Base-by-base conservation (phyloP, 2,797 vertebrate genomes). In the Rhinophrynus dorsalis region DNA sequence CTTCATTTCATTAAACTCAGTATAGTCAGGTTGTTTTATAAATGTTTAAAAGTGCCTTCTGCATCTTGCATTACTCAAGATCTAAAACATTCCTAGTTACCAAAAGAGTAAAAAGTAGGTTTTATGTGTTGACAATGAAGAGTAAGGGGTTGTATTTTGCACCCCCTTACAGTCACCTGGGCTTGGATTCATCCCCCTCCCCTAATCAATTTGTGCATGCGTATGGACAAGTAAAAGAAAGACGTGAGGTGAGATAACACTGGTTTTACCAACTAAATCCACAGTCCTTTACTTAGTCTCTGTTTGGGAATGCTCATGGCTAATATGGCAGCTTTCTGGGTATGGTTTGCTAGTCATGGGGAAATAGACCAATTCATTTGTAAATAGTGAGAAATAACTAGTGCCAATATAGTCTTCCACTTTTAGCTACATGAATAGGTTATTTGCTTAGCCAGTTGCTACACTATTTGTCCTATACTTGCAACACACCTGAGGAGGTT, bases 251-350 rank as follows among this genome's bases (percentile, higher is more conserved):
- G 70, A 73, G 70, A 66, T 60, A 35, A 66, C 47, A 52, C 38
- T 51, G 40, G 48, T 66, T 73, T 66, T 73, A 73, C 70, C 62
- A n/a, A 59, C 60, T 73, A 52, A 62, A 65, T 51, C 59, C 61
- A 63, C n/a, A 63, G 38, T 55, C 68, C 68, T 70, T 55, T 57
- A 30, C 33, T 72, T 12, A 59, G 27, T 81, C 63, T 78, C 71
- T 75, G 76, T 87, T 79, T 75, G 71, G 81, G 64, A 77, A 76
- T 78, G 80, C 52, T 74, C 85, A 81, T 84, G 44, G 54, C 27
- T 73, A 66, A 27, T 17, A 33, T 40, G 32, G 54, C 44, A 50
- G 33, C 5, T 42, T 24, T 47, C 23, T 57, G 30, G 55, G 42
- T 24, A 30, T 8, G 62, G 56, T 23, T 35, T 20, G 29, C 23